Base-by-base conservation (phyloP, 2,888 invertebrate genomes). In the Cheilosia grossa region DNA sequence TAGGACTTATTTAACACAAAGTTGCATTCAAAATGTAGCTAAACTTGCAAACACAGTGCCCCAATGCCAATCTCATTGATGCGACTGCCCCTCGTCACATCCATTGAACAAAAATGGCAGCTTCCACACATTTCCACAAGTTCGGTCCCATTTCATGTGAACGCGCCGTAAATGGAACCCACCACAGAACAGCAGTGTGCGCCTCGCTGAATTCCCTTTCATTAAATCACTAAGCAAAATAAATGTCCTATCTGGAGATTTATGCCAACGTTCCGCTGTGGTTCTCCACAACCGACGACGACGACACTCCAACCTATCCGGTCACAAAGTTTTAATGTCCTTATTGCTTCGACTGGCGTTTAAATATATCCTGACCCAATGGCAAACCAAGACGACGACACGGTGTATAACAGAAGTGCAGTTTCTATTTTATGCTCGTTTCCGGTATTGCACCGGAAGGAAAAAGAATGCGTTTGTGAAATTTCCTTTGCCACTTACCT, bases 381-480 rank as follows among this genome's bases (percentile, higher is more conserved):
- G 58, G 37, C 40, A 58, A 33, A 7, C 7, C 5, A 30, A 58
- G 17, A 33, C 58, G 15, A 58, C 33, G 17, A 61, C 27, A 27
- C 27, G n/a, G 7, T 15, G 47, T 42, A 21, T 24, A 17, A 30
- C 56, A 58, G 33, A 30, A 63, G 44, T 44, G 24, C 44, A 47
- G 17, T 63, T 44, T 63, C 42, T 17, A n/a, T 61, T 27, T 44
- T 44, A 10, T 19, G n/a, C 61, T 42, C 5, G 40, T 21, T 40
- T 61, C 44, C 61, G 40, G 40, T 21, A 19, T 24, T 44, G 13
- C 47, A 2, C 47, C 47, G 44, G 63, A 63, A 44, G 63, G 63
- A 47, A 63, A 63, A 63, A 24, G 44, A 63, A 63, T 63, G 63
- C 63, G 63, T 63, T 63, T 42, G 47, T 30, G 24, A 44, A 47